Percentiles rank a stretch among this genome's conserved stretches.
Evolutionary conservation across 2,888 invertebrate genomes (phyloP).

Genomic region (Caenorhabditis imperialis): DNA sequence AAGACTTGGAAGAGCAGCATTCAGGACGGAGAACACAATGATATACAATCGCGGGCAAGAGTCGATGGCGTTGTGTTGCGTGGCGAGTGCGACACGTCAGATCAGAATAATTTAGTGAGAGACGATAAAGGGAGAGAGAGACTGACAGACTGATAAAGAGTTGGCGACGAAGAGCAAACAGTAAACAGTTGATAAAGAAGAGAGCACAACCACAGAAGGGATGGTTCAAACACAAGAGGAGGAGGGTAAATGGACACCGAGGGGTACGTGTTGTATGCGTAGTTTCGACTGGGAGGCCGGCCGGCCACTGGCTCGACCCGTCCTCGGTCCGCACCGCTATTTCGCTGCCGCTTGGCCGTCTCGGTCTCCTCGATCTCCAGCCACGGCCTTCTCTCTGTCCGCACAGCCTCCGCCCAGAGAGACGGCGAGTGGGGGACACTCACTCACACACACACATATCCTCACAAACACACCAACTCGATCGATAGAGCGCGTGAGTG

Average conservation of each 20-base stretch:
- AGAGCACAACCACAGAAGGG: constrained; percentile 17
- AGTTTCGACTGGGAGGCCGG: constrained; percentile 54
- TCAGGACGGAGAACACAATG: too few species aligned
- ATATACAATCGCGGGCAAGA: too few species aligned
- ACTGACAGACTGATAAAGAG: constrained; percentile 9
- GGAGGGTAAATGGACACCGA: constrained; percentile 43
- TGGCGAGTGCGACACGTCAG: too few species aligned
- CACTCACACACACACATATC: constrained; percentile 12
- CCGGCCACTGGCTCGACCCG: constrained; percentile 32
- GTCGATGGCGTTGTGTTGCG: too few species aligned
- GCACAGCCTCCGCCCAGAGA: constrained; percentile 18
- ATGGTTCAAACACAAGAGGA: constrained; percentile 45
- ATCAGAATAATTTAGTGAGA: constrained; percentile 31
- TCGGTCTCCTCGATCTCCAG: constrained; percentile 9
- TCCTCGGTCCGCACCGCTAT: constrained; percentile 31
- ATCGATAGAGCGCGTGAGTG: constrained; percentile 28
- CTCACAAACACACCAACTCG: background rate
- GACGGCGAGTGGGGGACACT: constrained; percentile 21
- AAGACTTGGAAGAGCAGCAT: too few species aligned
- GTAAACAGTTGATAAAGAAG: constrained; percentile 38
- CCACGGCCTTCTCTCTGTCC: constrained; percentile 28
- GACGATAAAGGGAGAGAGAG: constrained; percentile 21
- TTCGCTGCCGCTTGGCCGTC: constrained; percentile 20
- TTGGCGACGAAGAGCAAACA: constrained; percentile 23
- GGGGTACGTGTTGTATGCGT: constrained; percentile 54